Evolutionary conservation across 2,888 invertebrate genomes (phyloP).

Genomic region (Nomada goodeniana): DNA sequence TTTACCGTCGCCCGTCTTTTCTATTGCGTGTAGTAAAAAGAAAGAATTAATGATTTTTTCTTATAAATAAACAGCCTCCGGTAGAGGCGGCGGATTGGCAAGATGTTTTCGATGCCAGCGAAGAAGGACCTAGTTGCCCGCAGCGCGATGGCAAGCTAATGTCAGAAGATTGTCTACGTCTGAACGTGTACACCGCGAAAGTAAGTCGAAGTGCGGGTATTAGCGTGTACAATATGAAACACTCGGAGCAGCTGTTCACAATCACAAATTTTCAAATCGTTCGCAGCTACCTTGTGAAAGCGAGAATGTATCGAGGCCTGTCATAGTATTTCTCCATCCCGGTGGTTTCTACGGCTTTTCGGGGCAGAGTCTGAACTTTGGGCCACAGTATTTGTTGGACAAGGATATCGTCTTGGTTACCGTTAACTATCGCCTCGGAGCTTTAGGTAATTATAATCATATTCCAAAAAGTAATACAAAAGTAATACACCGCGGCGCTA

Average conservation of each 20-base stretch:
- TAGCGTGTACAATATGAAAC: not conserved
- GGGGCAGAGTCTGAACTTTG: constrained; percentile 85
- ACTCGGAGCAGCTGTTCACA: not conserved
- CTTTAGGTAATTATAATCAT: constrained; percentile 74
- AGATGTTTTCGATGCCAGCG: constrained; percentile 86
- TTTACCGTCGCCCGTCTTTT: not conserved
- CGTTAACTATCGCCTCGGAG: constrained; percentile 78
- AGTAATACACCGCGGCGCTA: not conserved
- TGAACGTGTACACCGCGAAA: constrained; percentile 87
- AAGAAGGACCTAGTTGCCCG: constrained; percentile 87
- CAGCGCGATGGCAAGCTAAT: constrained; percentile 80
- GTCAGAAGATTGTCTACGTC: constrained; percentile 88
- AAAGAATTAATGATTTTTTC: not conserved
- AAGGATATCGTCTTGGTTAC: constrained; percentile 80
- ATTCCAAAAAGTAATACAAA: not conserved
- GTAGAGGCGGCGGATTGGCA: constrained; percentile 85
- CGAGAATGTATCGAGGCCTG: constrained; percentile 84
- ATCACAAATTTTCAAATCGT: not conserved
- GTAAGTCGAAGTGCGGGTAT: constrained; percentile 68
- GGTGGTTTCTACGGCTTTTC: constrained; percentile 88
- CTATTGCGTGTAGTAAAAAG: no score
- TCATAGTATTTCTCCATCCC: constrained; percentile 89
- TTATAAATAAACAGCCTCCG: constrained; percentile 75
- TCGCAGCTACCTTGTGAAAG: constrained; percentile 48
- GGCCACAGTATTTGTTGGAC: constrained; percentile 78